These are phyloP conservation scores for Oriolus oriolus DNA, from an alignment of 2,113 vertebrate genomes.

Conservation along the genomic window DNA sequence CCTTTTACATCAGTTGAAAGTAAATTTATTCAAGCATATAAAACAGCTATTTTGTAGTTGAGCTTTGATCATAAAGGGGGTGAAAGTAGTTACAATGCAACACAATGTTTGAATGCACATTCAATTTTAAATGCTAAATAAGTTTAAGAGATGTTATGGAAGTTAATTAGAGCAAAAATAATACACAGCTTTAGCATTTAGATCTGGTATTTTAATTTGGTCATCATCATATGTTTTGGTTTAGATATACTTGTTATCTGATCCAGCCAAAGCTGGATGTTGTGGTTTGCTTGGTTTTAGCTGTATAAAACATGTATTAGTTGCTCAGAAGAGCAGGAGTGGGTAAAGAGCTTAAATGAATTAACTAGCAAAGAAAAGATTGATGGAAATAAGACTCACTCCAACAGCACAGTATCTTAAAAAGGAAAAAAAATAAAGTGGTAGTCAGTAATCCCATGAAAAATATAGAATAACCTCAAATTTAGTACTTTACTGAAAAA, in stretches of 20 bases:
- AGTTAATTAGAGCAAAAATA: conserved; percentile 15
- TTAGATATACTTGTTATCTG: background rate
- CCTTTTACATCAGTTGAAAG: background rate
- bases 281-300: background rate
- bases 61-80: background rate
- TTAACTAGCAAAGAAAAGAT: background rate
- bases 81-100: background rate
- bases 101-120: background rate
- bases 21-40: background rate
- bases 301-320: background rate
- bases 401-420: background rate
- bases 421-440: background rate
- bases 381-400: background rate
- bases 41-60: background rate
- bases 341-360: background rate
- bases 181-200: background rate
- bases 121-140: background rate
- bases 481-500: background rate
- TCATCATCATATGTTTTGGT: background rate
- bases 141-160: background rate
- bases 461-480: background rate
- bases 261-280: background rate
- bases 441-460: background rate
- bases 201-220: background rate
- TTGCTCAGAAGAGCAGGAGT: background rate